Evolutionary conservation across 53 echinoderm and acorn worm species (phyloP).

Genomic region (Holothuria scabra): DNA sequence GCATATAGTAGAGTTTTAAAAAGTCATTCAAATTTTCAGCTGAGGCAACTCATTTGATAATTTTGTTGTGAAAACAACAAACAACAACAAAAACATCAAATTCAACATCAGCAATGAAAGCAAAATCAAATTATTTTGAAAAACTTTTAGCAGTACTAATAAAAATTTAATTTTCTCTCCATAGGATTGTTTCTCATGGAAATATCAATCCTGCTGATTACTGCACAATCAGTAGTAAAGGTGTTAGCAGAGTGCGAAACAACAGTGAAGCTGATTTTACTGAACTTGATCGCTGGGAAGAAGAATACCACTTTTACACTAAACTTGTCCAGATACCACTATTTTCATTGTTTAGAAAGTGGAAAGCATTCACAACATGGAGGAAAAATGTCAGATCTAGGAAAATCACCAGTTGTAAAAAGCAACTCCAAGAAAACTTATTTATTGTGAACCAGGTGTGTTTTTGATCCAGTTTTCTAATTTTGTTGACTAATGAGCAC

Average conservation of each 20-base stretch:
- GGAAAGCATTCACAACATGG: constrained; percentile 99
- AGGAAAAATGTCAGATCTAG: constrained; percentile 88
- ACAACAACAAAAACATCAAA: too few species aligned
- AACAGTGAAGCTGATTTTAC: constrained; percentile 96
- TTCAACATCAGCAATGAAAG: too few species aligned
- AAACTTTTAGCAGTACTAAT: neutral
- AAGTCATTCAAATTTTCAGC: too few species aligned
- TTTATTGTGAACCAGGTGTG: constrained; percentile 98
- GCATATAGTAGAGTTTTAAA: too few species aligned
- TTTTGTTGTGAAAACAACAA: too few species aligned
- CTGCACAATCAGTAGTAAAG: constrained; percentile 95
- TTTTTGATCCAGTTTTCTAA: neutral
- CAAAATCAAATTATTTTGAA: too few species aligned
- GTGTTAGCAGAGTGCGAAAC: constrained; percentile 81
- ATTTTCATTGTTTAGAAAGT: constrained; percentile 92
- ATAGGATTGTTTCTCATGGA: constrained; percentile 91
- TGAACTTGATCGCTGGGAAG: constrained; percentile 97
- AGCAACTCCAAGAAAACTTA: constrained; percentile 92
- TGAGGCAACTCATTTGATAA: too few species aligned
- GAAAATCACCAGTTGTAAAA: constrained; percentile 89
- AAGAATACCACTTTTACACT: constrained; percentile 94
- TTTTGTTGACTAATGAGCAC: too few species aligned
- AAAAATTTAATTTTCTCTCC: neutral
- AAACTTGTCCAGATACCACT: constrained; percentile 82
- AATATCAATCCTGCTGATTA: constrained; percentile 91